Percentiles rank a stretch among this genome's conserved stretches.
phyloP scores from a whole-genome alignment of 2,113 vertebrate species.

The Todiramphus saurophagus region DNA sequence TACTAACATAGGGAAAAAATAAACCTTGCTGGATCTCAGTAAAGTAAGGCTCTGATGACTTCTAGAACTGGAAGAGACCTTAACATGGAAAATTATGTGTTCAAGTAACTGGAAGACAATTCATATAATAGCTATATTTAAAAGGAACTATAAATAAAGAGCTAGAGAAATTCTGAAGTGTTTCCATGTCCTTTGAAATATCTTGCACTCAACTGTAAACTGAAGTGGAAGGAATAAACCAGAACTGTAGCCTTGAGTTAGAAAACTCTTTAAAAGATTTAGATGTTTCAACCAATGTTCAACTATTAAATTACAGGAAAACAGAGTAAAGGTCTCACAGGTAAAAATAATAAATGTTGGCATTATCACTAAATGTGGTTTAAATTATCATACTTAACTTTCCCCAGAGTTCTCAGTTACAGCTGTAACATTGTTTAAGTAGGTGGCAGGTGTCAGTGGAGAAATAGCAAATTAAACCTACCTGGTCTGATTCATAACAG shows the following conservation, averaged over 20 bases:
- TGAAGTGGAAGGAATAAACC: neutral
- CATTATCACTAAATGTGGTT: neutral
- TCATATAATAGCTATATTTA: neutral
- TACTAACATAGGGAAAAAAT: neutral
- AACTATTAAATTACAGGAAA: neutral
- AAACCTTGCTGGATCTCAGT: neutral
- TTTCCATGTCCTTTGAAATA: neutral
- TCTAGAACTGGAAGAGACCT: neutral
- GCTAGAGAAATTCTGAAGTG: neutral
- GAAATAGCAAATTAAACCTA: neutral
- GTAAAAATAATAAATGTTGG: neutral
- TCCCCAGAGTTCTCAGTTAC: neutral
- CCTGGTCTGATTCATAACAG: neutral
- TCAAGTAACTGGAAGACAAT: neutral
- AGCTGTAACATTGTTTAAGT: neutral
- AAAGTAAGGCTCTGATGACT: neutral
- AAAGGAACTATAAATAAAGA: neutral
- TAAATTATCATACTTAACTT: neutral
- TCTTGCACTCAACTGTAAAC: neutral
- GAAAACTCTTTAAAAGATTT: neutral
- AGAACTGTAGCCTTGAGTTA: neutral
- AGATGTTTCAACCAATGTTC: neutral
- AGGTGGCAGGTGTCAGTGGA: neutral
- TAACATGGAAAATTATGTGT: neutral
- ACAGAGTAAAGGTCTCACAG: neutral